phyloP scores from a whole-genome alignment of 2,888 invertebrate genomes.

The Philonicus albiceps region DNA sequence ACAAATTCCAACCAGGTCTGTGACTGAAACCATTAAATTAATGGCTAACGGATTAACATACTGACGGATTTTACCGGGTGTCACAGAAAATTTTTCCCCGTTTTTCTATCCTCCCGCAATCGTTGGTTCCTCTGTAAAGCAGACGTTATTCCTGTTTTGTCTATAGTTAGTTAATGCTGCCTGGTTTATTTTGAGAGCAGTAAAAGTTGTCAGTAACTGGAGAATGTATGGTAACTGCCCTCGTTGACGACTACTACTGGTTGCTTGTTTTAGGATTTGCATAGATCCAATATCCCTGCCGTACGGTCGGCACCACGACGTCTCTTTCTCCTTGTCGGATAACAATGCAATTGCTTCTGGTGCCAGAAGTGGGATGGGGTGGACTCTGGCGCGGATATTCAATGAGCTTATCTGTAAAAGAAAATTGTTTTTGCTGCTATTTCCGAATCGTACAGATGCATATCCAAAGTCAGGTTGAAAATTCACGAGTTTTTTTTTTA shows the following conservation, averaged over 20 bases:
- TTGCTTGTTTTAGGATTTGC: conserved; percentile 15
- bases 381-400: background rate
- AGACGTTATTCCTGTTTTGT: background rate
- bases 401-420: background rate
- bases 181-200: background rate
- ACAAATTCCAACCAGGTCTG: conserved; percentile 1
- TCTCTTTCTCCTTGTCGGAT: background rate
- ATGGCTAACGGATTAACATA: conserved; percentile 29
- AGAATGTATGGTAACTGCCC: background rate
- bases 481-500: background rate
- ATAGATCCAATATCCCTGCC: background rate
- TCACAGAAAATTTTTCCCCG: conserved; percentile 5
- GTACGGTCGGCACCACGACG: background rate
- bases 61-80: conserved; percentile 6
- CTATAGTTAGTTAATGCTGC: background rate
- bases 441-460: background rate
- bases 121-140: background rate
- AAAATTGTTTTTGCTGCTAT: background rate
- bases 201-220: background rate
- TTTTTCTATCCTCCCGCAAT: background rate
- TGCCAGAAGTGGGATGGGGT: background rate
- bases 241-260: background rate
- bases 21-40: conserved; percentile 37
- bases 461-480: background rate
- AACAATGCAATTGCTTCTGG: conserved; percentile 8